phyloP scores from a whole-genome alignment of 2,888 invertebrate genomes.

The Eupithecia abbreviata region DNA sequence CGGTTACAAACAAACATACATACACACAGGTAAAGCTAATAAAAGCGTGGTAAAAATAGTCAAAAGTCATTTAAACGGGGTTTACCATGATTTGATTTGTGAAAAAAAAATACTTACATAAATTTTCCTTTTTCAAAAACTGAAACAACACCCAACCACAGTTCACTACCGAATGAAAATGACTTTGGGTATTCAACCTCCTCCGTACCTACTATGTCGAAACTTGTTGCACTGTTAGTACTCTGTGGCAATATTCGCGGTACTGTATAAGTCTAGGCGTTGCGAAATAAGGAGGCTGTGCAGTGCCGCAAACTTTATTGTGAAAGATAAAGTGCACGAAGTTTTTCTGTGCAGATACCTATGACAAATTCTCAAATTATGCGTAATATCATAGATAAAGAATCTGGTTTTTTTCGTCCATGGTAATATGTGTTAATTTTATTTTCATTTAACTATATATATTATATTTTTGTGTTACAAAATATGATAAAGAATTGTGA shows the following conservation, averaged over 20 bases:
- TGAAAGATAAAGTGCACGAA: slow-evolving; percentile 4
- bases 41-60: no score
- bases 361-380: no score
- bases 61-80: no score
- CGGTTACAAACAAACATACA: no score
- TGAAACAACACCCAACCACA: slow-evolving; percentile 5
- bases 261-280: neutral
- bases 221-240: neutral
- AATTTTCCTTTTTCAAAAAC: slow-evolving; percentile 7
- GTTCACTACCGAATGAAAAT: neutral
- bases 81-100: no score
- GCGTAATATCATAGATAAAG: no score
- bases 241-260: slow-evolving; percentile 8
- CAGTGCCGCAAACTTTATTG: neutral
- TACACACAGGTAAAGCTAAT: no score
- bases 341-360: neutral
- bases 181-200: slow-evolving; percentile 1
- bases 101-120: neutral
- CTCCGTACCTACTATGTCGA: neutral
- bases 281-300: neutral
- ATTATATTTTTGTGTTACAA: no score
- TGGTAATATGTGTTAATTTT: no score
- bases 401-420: no score
- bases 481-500: no score
- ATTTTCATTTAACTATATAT: no score